Percentiles rank a stretch among this genome's conserved stretches.
Evolutionary conservation across 2,113 vertebrate genomes (phyloP).

Genomic region (Tiliqua scincoides): DNA sequence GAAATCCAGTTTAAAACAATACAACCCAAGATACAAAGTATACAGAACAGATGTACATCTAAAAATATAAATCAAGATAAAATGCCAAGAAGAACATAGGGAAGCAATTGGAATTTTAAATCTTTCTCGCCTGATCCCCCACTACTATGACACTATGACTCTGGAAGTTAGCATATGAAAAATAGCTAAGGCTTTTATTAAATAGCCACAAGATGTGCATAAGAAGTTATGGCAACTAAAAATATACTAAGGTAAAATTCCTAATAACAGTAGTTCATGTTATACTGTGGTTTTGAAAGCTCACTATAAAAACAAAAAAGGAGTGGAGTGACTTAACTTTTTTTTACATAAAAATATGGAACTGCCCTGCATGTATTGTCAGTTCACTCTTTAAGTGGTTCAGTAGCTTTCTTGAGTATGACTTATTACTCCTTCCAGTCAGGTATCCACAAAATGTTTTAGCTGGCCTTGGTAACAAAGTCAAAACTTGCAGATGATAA

Average conservation of each 20-base stretch:
- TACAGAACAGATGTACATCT: not conserved
- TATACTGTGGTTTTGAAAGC: not conserved
- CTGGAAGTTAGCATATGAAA: not conserved
- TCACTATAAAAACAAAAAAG: not conserved
- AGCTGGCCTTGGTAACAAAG: too few relatives aligned
- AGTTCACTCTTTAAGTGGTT: not conserved
- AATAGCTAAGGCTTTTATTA: not conserved
- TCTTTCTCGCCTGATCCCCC: not conserved
- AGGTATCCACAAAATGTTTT: too few relatives aligned
- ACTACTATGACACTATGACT: too few relatives aligned
- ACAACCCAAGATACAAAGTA: not conserved
- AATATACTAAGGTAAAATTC: conserved; percentile 12
- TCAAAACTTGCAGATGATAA: too few relatives aligned
- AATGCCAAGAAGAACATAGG: not conserved
- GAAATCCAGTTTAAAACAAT: not conserved
- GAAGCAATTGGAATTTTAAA: not conserved
- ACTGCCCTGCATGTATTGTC: not conserved
- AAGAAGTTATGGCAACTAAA: not conserved
- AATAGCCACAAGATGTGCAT: conserved; percentile 1
- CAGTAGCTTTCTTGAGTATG: not conserved
- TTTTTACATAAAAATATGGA: not conserved
- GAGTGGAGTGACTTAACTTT: not conserved
- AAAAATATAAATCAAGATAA: not conserved
- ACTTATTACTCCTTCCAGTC: not conserved
- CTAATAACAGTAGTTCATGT: conserved; percentile 5